Evolutionary conservation across 2,113 vertebrate genomes (phyloP).

Genomic region (Piaya cayana): DNA sequence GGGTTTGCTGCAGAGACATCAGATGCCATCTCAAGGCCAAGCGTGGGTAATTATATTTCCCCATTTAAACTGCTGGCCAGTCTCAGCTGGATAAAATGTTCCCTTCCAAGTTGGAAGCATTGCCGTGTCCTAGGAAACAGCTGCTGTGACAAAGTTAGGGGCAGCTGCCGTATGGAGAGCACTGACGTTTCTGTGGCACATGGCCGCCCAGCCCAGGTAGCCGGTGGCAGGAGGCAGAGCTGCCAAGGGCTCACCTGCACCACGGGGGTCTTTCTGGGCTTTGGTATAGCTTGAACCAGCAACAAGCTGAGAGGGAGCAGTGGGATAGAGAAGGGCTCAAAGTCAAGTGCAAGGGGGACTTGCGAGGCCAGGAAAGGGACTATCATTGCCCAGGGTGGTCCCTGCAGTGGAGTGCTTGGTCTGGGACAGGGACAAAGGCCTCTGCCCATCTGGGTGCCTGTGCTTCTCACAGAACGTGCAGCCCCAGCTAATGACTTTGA

Average conservation of each 20-base stretch:
- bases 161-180: neutral
- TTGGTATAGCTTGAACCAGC: neutral
- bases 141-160: slow-evolving; percentile 35
- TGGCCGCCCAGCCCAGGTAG: neutral
- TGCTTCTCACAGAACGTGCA: accelerated
- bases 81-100: slow-evolving; percentile 53
- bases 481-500: accelerated
- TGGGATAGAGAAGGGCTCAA: neutral
- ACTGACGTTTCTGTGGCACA: neutral
- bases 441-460: accelerated
- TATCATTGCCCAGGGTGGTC: accelerated
- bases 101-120: slow-evolving; percentile 24
- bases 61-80: slow-evolving; percentile 18
- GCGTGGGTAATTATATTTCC: slow-evolving; percentile 39
- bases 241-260: accelerated
- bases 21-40: slow-evolving; percentile 20
- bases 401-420: neutral
- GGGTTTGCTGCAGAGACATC: neutral
- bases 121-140: neutral
- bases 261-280: neutral
- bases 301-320: accelerated
- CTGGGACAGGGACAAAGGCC: neutral
- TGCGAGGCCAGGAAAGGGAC: neutral
- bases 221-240: neutral
- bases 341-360: neutral